Conservation (phyloP, 2,797 vertebrate genomes). For the Pipistrellus kuhlii region DNA sequence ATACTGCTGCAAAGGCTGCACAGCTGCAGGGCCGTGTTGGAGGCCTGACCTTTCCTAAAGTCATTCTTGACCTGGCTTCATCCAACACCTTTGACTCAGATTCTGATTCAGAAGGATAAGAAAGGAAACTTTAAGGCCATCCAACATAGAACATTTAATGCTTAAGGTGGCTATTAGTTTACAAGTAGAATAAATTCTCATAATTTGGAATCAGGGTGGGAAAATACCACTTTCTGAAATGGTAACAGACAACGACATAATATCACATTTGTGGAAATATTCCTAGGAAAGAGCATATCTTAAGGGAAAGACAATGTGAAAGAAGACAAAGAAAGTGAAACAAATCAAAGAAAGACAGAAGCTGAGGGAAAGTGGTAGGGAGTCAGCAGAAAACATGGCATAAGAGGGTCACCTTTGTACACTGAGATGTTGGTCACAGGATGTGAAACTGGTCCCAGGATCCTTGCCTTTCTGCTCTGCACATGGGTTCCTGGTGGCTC, state of each 20-base stretch:
- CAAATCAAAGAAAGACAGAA: slow-evolving; percentile 23
- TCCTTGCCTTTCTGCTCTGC: not conserved
- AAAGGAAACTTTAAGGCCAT: not conserved
- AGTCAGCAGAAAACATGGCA: not conserved
- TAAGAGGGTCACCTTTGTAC: not conserved
- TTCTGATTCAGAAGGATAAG: slow-evolving; percentile 25
- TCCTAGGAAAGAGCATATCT: not conserved
- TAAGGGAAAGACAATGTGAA: not conserved
- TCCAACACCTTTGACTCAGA: not conserved
- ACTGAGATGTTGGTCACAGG: not conserved
- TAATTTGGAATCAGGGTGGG: slow-evolving; percentile 40
- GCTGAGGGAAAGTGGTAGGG: not conserved
- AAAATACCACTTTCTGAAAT: slow-evolving; percentile 46
- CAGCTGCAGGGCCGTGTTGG: not conserved
- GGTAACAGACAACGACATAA: not conserved
- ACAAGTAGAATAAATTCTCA: not conserved
- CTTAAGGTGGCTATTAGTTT: not conserved
- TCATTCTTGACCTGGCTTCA: not conserved
- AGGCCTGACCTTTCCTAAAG: not conserved
- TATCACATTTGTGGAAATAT: not conserved
- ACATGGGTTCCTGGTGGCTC: not conserved
- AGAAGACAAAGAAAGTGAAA: not conserved
- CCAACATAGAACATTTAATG: not conserved
- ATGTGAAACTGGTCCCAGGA: not conserved
- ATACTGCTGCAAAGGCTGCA: not conserved